phyloP scores from a whole-genome alignment of 1,140 invertebrate species.

The Calephelis virginiensis region DNA sequence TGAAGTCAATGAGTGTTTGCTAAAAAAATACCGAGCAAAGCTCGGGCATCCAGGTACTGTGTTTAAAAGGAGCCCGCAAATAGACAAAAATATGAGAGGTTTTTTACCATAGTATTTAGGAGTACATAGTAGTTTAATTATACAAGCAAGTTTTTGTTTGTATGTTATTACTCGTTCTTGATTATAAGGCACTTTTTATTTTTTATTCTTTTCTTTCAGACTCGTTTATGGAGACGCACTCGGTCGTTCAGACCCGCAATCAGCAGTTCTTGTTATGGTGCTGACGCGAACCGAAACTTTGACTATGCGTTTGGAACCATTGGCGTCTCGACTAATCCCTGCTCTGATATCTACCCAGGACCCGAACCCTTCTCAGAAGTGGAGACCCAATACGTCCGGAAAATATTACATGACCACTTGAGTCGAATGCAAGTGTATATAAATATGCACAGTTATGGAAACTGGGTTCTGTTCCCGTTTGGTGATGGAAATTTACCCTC shows the following conservation, averaged over 20 bases:
- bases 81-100: too few species aligned
- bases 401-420: constrained; percentile 56
- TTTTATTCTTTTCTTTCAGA: constrained; percentile 33
- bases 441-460: constrained; percentile 56
- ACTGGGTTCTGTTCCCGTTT: constrained; percentile 79
- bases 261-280: constrained; percentile 70
- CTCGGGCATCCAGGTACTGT: too few species aligned
- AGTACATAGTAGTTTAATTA: too few species aligned
- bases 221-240: constrained; percentile 75
- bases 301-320: constrained; percentile 79
- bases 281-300: constrained; percentile 83
- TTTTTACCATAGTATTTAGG: too few species aligned
- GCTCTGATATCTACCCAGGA: constrained; percentile 84
- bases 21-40: too few species aligned
- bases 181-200: too few species aligned
- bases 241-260: constrained; percentile 43
- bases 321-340: constrained; percentile 83
- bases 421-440: constrained; percentile 50
- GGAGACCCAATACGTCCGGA: constrained; percentile 77
- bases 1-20: too few species aligned
- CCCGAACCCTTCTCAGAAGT: constrained; percentile 84
- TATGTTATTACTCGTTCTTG: too few species aligned
- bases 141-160: too few species aligned
- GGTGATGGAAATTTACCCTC: constrained; percentile 74
- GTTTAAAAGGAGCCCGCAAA: too few species aligned